Percentiles rank a stretch among this genome's conserved stretches.
These are phyloP conservation scores for Lepus americanus DNA, from an alignment of 2,113 vertebrate genomes.

Conservation along the genomic window DNA sequence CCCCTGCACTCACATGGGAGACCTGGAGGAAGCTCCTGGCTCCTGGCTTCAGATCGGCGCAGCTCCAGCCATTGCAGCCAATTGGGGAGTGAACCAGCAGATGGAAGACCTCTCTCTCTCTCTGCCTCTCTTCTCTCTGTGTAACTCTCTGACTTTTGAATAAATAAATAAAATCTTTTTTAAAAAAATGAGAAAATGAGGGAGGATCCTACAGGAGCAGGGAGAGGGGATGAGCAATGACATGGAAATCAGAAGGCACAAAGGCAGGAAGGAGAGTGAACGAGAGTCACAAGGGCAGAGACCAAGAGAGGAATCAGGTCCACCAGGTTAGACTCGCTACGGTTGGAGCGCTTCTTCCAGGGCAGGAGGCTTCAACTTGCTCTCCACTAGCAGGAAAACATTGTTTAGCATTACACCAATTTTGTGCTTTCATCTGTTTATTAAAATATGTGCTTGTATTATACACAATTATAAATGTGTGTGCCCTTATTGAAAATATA, in stretches of 20 bases:
- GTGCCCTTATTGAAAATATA: conserved; percentile 20
- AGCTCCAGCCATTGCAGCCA: too few relatives aligned
- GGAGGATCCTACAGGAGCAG: not conserved
- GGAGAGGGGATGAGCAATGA: not conserved
- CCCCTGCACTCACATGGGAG: too few relatives aligned
- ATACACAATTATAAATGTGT: not conserved
- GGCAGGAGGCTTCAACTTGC: not conserved
- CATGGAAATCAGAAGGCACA: not conserved
- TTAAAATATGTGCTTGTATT: not conserved
- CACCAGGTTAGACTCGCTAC: not conserved
- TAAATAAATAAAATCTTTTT: too few relatives aligned
- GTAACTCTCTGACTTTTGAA: too few relatives aligned
- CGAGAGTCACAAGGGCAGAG: not conserved
- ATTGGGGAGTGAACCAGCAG: too few relatives aligned
- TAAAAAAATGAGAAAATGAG: not conserved
- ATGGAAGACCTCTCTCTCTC: too few relatives aligned
- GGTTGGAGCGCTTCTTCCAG: not conserved
- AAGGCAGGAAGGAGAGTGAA: not conserved
- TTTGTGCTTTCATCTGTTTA: not conserved
- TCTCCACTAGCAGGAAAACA: not conserved
- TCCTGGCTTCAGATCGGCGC: too few relatives aligned
- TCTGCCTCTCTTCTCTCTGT: too few relatives aligned
- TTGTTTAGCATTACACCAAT: not conserved
- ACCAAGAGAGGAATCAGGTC: too few relatives aligned
- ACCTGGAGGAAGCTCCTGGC: too few relatives aligned